Evolutionary conservation across 1,140 invertebrate species (phyloP), one percentile per base, ranked within the genome.

Genomic region (Leptonema lineaticorne): DNA sequence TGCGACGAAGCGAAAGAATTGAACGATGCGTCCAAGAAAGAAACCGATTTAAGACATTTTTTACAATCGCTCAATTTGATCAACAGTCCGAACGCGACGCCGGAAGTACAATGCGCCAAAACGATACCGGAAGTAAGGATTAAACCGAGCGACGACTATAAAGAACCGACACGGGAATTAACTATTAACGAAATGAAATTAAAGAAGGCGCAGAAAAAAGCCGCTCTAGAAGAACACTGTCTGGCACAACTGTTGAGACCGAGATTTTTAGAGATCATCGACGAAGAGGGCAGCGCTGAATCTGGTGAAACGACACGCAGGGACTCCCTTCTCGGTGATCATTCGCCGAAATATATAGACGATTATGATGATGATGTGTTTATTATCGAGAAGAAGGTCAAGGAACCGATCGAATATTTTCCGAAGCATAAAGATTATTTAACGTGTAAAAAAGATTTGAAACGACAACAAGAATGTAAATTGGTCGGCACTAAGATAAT

Each of bases 231-330:
- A 56, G 81, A 87, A 53, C 83, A 84, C 76, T 82, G 84, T 71
- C 73, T 81, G 3, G 82, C 84, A 16, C 77, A 82, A 28, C 75
- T 80, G 14, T 80, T 84, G 45, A 82, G 84, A 68, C 84, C 84
- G 20, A 81, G 87, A 74, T 85, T 82, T 60, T 80, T 90, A 64
- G 87, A 87, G 68, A 87, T 89, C 1, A 90, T 90, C 73, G 84
- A 86, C 72, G 88, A 90, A 75, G 88, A 90, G 78, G 83, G 82
- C 3, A 88, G 82, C 81, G 74, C 77, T 67, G 77, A 88, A 78
- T 79, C 86, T 70, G 81, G 82, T 74, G 71, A 80, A 75, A 75
- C 77, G 24, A 80, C 80, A 9, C 74, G 78, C 50, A 75, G 80
- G 24, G 80, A 82, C 29, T 82, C 80, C 16, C 77, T 78, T 68